Evolutionary conservation across 35 echinoderm and acorn worm species (phyloP).

Genomic region (Lytechinus variegatus): DNA sequence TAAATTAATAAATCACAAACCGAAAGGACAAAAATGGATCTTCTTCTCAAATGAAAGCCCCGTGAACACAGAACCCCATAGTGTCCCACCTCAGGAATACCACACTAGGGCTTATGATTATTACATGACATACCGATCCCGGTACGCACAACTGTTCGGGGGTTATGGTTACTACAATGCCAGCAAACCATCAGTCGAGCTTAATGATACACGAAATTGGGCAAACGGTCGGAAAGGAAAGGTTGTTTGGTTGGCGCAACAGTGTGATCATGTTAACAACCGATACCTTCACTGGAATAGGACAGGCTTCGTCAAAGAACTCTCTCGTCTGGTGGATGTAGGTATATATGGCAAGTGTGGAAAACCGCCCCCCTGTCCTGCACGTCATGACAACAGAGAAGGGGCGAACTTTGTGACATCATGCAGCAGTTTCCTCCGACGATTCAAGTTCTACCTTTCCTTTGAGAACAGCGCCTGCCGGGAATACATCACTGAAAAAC

Average conservation of each 20-base stretch:
- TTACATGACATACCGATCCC: neutral
- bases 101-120: neutral
- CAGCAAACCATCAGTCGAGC: neutral
- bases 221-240: neutral
- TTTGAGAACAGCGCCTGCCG: slow-evolving; percentile 60
- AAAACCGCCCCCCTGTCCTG: neutral
- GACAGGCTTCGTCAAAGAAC: too few relatives aligned
- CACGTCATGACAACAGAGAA: too few relatives aligned
- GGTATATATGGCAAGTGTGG: slow-evolving; percentile 67
- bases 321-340: neutral
- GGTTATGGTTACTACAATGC: neutral
- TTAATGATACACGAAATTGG: neutral
- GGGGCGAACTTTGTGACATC: too few relatives aligned
- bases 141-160: neutral
- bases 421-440: slow-evolving; percentile 46
- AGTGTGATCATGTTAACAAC: too few relatives aligned
- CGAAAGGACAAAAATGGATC: neutral
- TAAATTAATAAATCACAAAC: neutral
- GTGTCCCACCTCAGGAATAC: neutral
- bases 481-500: slow-evolving; percentile 75
- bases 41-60: neutral
- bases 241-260: too few relatives aligned
- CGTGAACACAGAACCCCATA: neutral
- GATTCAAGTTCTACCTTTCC: slow-evolving; percentile 70
- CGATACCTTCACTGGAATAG: too few relatives aligned